Base-by-base conservation (phyloP, 2,888 invertebrate genomes). In the Drosophila barbarae region DNA sequence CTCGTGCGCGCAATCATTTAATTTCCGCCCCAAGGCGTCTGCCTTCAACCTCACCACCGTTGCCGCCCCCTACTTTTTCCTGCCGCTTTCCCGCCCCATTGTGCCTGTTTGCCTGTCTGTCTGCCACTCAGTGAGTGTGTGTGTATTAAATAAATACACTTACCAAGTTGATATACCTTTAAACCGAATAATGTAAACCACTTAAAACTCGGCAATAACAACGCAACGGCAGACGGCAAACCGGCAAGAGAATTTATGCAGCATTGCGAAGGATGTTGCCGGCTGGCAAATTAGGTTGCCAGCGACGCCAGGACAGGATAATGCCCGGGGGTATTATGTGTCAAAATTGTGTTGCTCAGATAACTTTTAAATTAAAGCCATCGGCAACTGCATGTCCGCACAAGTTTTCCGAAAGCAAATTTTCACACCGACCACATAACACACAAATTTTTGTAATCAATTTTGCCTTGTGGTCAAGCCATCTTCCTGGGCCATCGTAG, bases 1-100 rank as follows among this genome's bases (percentile, higher is more conserved):
- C 83, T 83, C 79, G 83, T 80, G 79, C 80, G 79, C 79, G 79
- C 79, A 80, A 80, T 80, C 83, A 83, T 80, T 80, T 80, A 80
- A 80, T 80, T 80, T 80, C 79, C 79, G 79, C 83, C 79, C 80
- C 64, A 80, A 77, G 83, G 79, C 76, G 71, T 77, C 74, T 65
- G 50, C 41, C 23, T n/a, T 4, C 28, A 15, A 39, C 28, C 9
- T 15, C 9, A 15, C 32, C 18, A 13, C 18, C 13, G 13, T 23
- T 4, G 38, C 15, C 41, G 46, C 35, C 21, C 41, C 34, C 41
- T 10, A 13, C 32, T 21, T 21, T 46, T 61, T 28, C 47, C 42
- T 28, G 35, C 49, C 42, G 30, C 54, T 18, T 30, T 49, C 58
- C 53, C 56, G 49, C 15, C 56, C 28, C 32, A 36, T 36, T 21